Evolutionary conservation across 2,888 invertebrate species (phyloP).

Genomic region (Sphaerophoria rueppellii): DNA sequence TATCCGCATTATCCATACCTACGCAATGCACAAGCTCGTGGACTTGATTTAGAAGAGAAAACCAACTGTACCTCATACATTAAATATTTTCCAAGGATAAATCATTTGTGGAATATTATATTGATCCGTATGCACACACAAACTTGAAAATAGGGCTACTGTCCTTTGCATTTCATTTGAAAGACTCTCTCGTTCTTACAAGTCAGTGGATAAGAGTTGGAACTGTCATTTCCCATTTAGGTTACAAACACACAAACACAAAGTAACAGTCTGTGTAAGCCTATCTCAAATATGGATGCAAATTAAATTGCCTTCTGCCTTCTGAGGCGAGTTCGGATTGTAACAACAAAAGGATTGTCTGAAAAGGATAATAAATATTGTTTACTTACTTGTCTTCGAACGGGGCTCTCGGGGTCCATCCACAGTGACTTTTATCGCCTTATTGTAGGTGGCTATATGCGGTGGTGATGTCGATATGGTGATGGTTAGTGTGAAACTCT

Average conservation of each 20-base stretch:
- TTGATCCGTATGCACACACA: slow-evolving; percentile 42
- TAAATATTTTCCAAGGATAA: slow-evolving; percentile 72
- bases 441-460: slow-evolving; percentile 97
- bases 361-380: slow-evolving; percentile 62
- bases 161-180: slow-evolving; percentile 58
- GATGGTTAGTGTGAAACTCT: slow-evolving; percentile 98
- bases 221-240: slow-evolving; percentile 25
- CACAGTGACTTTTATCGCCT: slow-evolving; percentile 98
- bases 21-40: slow-evolving; percentile 38
- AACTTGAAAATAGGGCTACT: slow-evolving; percentile 6
- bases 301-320: slow-evolving; percentile 69
- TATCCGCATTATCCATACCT: slow-evolving; percentile 34
- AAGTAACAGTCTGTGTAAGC: slow-evolving; percentile 23
- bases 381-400: slow-evolving; percentile 93
- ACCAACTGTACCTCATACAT: slow-evolving; percentile 58
- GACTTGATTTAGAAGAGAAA: background rate
- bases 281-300: slow-evolving; percentile 57
- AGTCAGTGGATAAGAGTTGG: slow-evolving; percentile 2
- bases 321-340: slow-evolving; percentile 37
- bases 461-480: slow-evolving; percentile 96
- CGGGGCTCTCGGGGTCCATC: slow-evolving; percentile 98
- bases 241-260: background rate
- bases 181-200: background rate
- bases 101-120: slow-evolving; percentile 70
- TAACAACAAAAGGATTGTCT: slow-evolving; percentile 59